These are phyloP conservation scores for Masnerella sp. DNA, from an alignment of 2,888 invertebrate genomes.

Conservation along the genomic window DNA sequence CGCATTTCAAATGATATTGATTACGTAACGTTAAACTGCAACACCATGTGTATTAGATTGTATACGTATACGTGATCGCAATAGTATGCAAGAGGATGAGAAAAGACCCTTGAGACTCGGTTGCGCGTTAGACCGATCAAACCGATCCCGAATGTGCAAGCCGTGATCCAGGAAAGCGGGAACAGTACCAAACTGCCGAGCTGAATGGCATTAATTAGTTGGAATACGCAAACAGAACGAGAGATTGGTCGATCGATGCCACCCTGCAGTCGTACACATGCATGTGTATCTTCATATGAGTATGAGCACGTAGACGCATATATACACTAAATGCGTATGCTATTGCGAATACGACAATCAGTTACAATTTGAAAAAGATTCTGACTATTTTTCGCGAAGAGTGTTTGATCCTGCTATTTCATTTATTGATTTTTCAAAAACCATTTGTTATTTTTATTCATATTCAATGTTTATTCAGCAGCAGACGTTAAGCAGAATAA, in stretches of 20 bases:
- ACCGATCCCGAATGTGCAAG: conserved; percentile 62
- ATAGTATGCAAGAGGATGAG: conserved; percentile 52
- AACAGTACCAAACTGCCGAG: conserved; percentile 60
- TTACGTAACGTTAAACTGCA: conserved; percentile 38
- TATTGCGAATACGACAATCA: conserved; percentile 54
- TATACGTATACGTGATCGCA: conserved; percentile 58
- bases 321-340: conserved; percentile 45
- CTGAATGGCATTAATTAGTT: conserved; percentile 73
- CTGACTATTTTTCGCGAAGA: conserved; percentile 34
- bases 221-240: conserved; percentile 69
- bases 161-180: conserved; percentile 54
- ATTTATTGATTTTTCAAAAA: too few species aligned
- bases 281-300: conserved; percentile 35
- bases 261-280: conserved; percentile 48
- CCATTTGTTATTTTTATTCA: too few species aligned
- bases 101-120: conserved; percentile 67
- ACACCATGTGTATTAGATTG: conserved; percentile 42
- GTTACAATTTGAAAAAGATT: conserved; percentile 53
- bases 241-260: conserved; percentile 68
- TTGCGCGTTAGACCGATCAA: conserved; percentile 67
- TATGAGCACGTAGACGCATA: conserved; percentile 46
- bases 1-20: conserved; percentile 29
- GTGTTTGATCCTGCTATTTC: too few species aligned
- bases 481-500: too few species aligned
- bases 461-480: too few species aligned